Conservation (phyloP, 1,140 invertebrate species). For the Drosophila subpulchrella region DNA sequence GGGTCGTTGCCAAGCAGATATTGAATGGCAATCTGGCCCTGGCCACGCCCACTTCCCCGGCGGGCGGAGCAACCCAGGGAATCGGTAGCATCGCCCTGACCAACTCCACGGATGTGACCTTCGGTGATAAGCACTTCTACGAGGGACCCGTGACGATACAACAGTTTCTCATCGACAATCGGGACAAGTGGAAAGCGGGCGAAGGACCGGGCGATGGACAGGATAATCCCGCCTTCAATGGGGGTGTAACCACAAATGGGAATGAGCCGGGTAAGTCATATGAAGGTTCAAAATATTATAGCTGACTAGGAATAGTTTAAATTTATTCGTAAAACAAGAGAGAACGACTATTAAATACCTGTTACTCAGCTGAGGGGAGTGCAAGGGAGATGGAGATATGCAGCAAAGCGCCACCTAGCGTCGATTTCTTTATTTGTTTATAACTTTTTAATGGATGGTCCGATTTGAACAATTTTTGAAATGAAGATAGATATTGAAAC, state of each 20-base stretch:
- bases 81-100: slow-evolving; percentile 86
- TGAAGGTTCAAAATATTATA: too few species aligned
- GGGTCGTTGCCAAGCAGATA: slow-evolving; percentile 58
- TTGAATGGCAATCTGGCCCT: slow-evolving; percentile 56
- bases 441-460: too few species aligned
- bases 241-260: slow-evolving; percentile 37
- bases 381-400: too few species aligned
- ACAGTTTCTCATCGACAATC: slow-evolving; percentile 86
- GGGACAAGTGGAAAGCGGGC: slow-evolving; percentile 75
- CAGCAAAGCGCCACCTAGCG: too few species aligned
- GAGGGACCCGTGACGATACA: slow-evolving; percentile 89
- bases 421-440: too few species aligned
- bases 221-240: slow-evolving; percentile 73
- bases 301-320: too few species aligned
- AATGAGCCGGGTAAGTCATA: slow-evolving; percentile 46
- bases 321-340: too few species aligned
- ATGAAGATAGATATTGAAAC: too few species aligned
- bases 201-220: slow-evolving; percentile 49
- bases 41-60: slow-evolving; percentile 36
- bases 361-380: too few species aligned
- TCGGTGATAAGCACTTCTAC: slow-evolving; percentile 88
- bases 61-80: slow-evolving; percentile 38
- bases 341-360: too few species aligned
- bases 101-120: slow-evolving; percentile 87
- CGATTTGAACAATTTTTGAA: too few species aligned